Conservation (phyloP, 2,888 invertebrate species). For the Entomobrya multifasciata region DNA sequence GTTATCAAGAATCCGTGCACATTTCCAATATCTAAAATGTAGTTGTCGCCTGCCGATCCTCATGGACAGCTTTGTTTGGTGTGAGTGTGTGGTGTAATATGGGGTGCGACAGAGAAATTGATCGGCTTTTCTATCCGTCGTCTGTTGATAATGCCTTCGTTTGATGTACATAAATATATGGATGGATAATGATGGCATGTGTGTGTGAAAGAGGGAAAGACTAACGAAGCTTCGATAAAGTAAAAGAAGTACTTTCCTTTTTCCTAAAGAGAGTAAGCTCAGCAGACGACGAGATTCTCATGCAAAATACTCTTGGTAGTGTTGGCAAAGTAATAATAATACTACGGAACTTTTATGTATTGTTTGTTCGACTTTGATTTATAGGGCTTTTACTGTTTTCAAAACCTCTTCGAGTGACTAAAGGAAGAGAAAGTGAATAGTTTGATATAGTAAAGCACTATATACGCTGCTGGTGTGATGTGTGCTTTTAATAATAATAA, state of each 20-base stretch:
- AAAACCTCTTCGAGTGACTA: constrained; percentile 61
- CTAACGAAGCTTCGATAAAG: no score
- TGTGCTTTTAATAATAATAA: neutral
- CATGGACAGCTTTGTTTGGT: constrained; percentile 60
- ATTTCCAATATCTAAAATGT: constrained; percentile 39
- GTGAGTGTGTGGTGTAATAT: constrained; percentile 49
- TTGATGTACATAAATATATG: constrained; percentile 3
- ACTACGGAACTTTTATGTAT: constrained; percentile 56
- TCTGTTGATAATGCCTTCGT: constrained; percentile 24
- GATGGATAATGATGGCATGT: constrained; percentile 11
- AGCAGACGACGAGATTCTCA: constrained; percentile 50
- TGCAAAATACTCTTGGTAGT: constrained; percentile 67
- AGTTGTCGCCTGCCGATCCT: constrained; percentile 63
- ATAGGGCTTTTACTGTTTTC: constrained; percentile 75
- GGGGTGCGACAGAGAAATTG: constrained; percentile 61
- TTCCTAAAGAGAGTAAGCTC: neutral
- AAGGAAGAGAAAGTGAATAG: constrained; percentile 24
- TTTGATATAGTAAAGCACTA: constrained; percentile 28
- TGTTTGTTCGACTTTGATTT: constrained; percentile 76
- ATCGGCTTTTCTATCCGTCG: constrained; percentile 47
- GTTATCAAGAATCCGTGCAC: neutral
- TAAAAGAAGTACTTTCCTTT: no score
- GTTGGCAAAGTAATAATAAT: constrained; percentile 54
- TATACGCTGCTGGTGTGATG: neutral
- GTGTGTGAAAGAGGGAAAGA: neutral